Percentiles rank a stretch among this genome's conserved stretches.
Evolutionary conservation across 1,140 invertebrate species (phyloP).

Genomic region (Zaprionus lachaisei): DNA sequence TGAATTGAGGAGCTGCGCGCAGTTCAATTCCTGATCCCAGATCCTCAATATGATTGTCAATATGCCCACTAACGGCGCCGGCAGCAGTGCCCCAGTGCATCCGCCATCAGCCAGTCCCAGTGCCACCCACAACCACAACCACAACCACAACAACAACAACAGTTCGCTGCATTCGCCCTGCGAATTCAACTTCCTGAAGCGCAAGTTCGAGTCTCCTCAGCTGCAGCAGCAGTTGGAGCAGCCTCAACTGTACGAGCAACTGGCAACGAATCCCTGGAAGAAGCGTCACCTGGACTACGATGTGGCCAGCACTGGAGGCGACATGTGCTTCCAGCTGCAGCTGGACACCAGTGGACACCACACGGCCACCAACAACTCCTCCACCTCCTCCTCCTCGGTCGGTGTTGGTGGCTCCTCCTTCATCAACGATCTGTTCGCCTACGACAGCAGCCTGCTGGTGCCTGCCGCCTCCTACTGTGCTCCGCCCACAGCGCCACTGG

Average conservation of each 20-base stretch:
- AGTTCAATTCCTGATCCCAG: not conserved
- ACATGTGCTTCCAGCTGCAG: slow-evolving; percentile 66
- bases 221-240: slow-evolving; percentile 30
- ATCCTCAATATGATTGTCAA: slow-evolving; percentile 67
- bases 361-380: not conserved
- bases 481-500: slow-evolving; percentile 49
- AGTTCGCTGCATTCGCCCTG: slow-evolving; percentile 18
- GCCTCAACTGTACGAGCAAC: slow-evolving; percentile 39
- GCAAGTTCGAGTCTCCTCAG: slow-evolving; percentile 57
- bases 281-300: slow-evolving; percentile 71
- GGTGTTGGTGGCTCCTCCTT: slow-evolving; percentile 47
- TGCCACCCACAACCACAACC: slow-evolving; percentile 25
- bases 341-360: slow-evolving; percentile 41
- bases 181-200: slow-evolving; percentile 67
- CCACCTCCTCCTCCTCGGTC: slow-evolving; percentile 8
- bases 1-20: not conserved
- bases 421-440: slow-evolving; percentile 79
- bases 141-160: slow-evolving; percentile 33
- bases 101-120: slow-evolving; percentile 27
- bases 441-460: slow-evolving; percentile 72
- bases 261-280: slow-evolving; percentile 68
- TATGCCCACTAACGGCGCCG: slow-evolving; percentile 64
- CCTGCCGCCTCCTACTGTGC: slow-evolving; percentile 56
- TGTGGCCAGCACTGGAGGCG: slow-evolving; percentile 18
- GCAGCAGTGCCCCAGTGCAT: slow-evolving; percentile 30